Conservation (phyloP, 2,888 invertebrate species). For the Proisotoma minuta region DNA sequence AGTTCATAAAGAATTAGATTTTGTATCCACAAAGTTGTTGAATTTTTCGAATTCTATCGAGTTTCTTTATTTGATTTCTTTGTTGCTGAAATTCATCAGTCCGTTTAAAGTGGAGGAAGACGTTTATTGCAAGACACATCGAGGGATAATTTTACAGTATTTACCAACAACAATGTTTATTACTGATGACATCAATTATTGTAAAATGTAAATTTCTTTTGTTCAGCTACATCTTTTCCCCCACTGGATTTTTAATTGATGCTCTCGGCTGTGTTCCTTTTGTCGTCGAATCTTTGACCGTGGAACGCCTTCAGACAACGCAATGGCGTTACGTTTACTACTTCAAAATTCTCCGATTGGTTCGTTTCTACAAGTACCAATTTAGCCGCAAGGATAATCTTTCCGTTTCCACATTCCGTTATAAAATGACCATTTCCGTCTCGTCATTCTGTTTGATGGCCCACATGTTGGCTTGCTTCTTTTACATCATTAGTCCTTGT, state of each 20-base stretch:
- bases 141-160: slow-evolving; percentile 27
- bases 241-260: slow-evolving; percentile 31
- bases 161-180: too few relatives aligned
- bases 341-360: slow-evolving; percentile 17
- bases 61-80: slow-evolving; percentile 21
- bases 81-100: slow-evolving; percentile 29
- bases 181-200: too few relatives aligned
- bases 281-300: slow-evolving; percentile 7
- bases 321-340: slow-evolving; percentile 9
- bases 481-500: slow-evolving; percentile 35
- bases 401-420: slow-evolving; percentile 32
- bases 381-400: slow-evolving; percentile 30
- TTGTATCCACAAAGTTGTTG: slow-evolving; percentile 4
- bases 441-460: slow-evolving; percentile 40
- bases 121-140: slow-evolving; percentile 27
- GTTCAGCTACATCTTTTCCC: slow-evolving; percentile 23
- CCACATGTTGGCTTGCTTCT: slow-evolving; percentile 41
- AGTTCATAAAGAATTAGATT: neutral
- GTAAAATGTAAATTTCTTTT: neutral
- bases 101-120: slow-evolving; percentile 28
- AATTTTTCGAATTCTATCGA: slow-evolving; percentile 22
- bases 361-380: slow-evolving; percentile 6
- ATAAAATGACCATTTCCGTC: slow-evolving; percentile 37
- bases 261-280: slow-evolving; percentile 27
- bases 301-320: neutral